These are phyloP conservation scores for Aphelenchoides fujianensis DNA, from an alignment of 1,140 invertebrate species.

Conservation along the genomic window DNA sequence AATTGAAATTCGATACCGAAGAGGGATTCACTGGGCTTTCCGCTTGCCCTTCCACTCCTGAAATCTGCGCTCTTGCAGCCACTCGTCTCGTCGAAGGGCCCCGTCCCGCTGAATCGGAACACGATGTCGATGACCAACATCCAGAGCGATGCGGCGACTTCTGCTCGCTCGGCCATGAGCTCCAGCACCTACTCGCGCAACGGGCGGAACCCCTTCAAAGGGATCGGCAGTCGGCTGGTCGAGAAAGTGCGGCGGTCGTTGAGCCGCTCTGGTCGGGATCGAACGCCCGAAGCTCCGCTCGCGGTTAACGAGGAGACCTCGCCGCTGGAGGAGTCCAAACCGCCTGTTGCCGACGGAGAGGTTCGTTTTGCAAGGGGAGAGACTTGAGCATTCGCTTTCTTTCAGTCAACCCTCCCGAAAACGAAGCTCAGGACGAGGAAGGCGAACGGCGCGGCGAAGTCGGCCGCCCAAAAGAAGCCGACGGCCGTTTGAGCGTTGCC, in stretches of 20 bases:
- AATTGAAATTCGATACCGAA: slow-evolving; percentile 3
- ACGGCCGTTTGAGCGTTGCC: slow-evolving; percentile 14
- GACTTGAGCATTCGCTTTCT: too few species aligned
- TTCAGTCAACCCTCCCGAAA: too few species aligned
- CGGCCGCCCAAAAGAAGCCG: slow-evolving; percentile 8
- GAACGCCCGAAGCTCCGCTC: slow-evolving; percentile 24
- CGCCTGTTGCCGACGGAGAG: not conserved
- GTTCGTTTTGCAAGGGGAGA: too few species aligned
- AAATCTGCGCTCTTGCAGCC: slow-evolving; percentile 3
- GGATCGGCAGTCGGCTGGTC: slow-evolving; percentile 58
- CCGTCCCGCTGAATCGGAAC: slow-evolving; percentile 28
- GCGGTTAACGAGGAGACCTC: slow-evolving; percentile 25
- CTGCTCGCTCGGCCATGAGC: slow-evolving; percentile 8
- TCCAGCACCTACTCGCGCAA: slow-evolving; percentile 36
- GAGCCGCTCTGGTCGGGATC: slow-evolving; percentile 35
- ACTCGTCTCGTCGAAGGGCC: slow-evolving; percentile 2
- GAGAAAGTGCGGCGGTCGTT: slow-evolving; percentile 57
- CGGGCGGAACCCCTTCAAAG: slow-evolving; percentile 60
- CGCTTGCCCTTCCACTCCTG: not conserved
- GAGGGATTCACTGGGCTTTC: slow-evolving; percentile 10
- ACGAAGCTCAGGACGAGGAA: slow-evolving; percentile 6
- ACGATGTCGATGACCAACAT: slow-evolving; percentile 40
- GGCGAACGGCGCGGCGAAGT: not conserved
- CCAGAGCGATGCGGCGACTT: slow-evolving; percentile 20
- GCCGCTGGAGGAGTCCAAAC: slow-evolving; percentile 15